Evolutionary conservation across 2,113 vertebrate genomes (phyloP).

Genomic region (Tylochromis polylepis): DNA sequence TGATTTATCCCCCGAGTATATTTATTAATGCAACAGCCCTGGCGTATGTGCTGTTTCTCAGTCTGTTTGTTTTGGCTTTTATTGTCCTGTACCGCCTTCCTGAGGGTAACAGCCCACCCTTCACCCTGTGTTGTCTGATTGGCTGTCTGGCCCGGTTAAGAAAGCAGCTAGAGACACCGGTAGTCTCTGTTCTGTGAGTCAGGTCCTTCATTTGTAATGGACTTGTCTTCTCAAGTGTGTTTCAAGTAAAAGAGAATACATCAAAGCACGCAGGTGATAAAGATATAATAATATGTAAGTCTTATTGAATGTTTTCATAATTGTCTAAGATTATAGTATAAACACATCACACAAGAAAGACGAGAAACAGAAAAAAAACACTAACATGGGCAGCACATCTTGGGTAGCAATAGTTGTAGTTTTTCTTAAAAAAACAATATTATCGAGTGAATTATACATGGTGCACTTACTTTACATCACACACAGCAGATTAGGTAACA

Average conservation of each 20-base stretch:
- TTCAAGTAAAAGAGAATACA: neutral
- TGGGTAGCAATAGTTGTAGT: neutral
- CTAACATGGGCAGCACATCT: neutral
- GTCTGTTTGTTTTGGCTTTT: too few relatives aligned
- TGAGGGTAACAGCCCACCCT: too few relatives aligned
- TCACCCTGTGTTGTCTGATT: neutral
- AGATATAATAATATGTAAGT: neutral
- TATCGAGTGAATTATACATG: neutral
- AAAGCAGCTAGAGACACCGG: neutral
- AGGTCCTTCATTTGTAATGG: neutral
- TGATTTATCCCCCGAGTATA: too few relatives aligned
- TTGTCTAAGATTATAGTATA: neutral
- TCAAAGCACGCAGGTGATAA: neutral
- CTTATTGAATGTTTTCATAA: neutral
- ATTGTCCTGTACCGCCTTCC: too few relatives aligned
- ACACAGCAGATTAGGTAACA: too few relatives aligned
- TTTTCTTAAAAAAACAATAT: neutral
- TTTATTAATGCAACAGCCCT: too few relatives aligned
- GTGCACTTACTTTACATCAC: neutral
- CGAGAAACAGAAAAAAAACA: neutral
- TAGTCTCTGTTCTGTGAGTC: neutral
- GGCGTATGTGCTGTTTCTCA: too few relatives aligned
- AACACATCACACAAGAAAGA: neutral
- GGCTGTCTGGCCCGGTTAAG: neutral
- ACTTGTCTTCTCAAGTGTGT: neutral